A percentile compares a stretch with the other conserved stretches of the same genome.
phyloP scores from a whole-genome alignment of 2,113 vertebrate species.

The Rhea americana region DNA sequence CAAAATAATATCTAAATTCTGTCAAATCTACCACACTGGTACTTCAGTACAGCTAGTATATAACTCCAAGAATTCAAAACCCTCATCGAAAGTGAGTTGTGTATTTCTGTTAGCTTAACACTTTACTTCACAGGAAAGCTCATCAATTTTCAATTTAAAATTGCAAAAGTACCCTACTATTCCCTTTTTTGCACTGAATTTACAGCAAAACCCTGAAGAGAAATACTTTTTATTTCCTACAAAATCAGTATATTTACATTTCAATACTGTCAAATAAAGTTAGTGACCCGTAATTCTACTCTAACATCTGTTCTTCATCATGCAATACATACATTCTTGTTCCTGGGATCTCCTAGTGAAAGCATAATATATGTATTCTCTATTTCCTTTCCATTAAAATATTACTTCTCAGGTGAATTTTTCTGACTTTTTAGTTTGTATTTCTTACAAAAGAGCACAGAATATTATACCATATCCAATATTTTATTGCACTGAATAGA shows the following conservation, averaged over 20 bases:
- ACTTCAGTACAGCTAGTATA: not conserved
- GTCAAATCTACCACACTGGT: not conserved
- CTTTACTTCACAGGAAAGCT: not conserved
- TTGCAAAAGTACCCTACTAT: not conserved
- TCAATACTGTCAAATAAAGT: not conserved
- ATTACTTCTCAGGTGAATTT: not conserved
- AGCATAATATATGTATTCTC: rapidly evolving
- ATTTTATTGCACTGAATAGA: not conserved
- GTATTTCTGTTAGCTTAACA: not conserved
- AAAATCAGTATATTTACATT: not conserved
- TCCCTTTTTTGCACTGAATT: not conserved
- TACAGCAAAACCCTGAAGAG: not conserved
- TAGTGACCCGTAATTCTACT: not conserved
- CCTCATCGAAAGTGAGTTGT: not conserved
- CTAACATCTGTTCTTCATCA: not conserved
- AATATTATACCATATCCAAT: not conserved
- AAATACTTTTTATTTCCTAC: not conserved
- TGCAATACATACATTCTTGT: not conserved
- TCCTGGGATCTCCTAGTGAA: not conserved
- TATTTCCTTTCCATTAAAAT: not conserved
- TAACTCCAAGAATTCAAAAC: not conserved
- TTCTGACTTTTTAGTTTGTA: not conserved
- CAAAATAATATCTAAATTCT: not conserved
- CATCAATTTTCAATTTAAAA: not conserved
- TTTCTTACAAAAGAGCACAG: not conserved